Evolutionary conservation across 2,113 vertebrate genomes (phyloP).

Genomic region (Dendropsophus ebraccatus): DNA sequence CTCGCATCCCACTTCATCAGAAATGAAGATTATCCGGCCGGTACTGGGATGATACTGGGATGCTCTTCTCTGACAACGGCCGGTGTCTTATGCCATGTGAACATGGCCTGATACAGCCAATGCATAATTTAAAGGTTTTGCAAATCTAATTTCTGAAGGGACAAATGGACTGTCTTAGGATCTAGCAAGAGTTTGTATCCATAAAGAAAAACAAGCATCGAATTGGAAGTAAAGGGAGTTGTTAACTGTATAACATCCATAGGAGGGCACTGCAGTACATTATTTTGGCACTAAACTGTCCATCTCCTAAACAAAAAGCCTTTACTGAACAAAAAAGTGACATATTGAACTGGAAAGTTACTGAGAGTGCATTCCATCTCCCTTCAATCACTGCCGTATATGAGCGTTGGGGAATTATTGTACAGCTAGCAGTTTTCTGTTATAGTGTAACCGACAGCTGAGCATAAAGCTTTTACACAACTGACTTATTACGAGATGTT

Average conservation of each 20-base stretch:
- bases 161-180: not conserved
- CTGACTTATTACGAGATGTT: slow-evolving; percentile 5
- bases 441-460: slow-evolving; percentile 20
- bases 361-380: slow-evolving; percentile 38
- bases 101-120: no score
- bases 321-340: slow-evolving; percentile 27
- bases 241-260: slow-evolving; percentile 38
- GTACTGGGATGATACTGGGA: no score
- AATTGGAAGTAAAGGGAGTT: not conserved
- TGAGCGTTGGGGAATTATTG: slow-evolving; percentile 14
- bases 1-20: no score
- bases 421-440: slow-evolving; percentile 37
- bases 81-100: no score
- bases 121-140: no score
- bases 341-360: slow-evolving; percentile 37
- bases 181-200: not conserved
- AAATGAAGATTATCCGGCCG: no score
- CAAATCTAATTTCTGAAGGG: not conserved
- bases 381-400: slow-evolving; percentile 22
- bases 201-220: not conserved
- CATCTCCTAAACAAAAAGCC: not conserved
- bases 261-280: slow-evolving; percentile 46
- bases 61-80: no score
- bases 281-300: slow-evolving; percentile 31
- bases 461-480: slow-evolving; percentile 16